Base-by-base conservation (phyloP, 2,888 invertebrate species). In the Morpho deidamia region DNA sequence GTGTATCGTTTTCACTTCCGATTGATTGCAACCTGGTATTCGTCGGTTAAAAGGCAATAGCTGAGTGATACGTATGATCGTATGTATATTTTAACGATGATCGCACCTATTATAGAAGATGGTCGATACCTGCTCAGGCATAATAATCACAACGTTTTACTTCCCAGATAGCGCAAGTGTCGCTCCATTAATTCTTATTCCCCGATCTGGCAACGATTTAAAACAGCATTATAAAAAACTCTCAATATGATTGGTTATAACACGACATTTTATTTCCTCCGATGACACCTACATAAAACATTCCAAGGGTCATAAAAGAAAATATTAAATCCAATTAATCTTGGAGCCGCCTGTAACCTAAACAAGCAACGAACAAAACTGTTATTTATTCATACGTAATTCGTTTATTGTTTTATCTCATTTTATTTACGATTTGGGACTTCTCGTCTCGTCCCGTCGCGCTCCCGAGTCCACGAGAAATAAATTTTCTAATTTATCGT, bases 401-500 rank as follows among this genome's bases (percentile, higher is more conserved):
- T 78, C 86, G 84, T 88, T 88, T 88, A 89, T 89, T 89, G 88
- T 88, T 88, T 89, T 88, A 88, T 87, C 88, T 87, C 71, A 68
- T 70, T 78, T 80, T 86, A 86, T 89, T 89, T 88, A 89, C 78
- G 87, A 80, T 67, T 76, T 65, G 75, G 73, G 72, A 72, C 76
- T 74, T 64, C 65, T 64, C 62, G 66, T 62, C 68, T 67, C 65
- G 63, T 60, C 61, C 70, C 69, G 68, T 65, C 76, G 69, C 76
- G 72, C 74, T 76, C 78, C 68, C 67, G 71, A 60, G 60, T 60
- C 65, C 61, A 60, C 69, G 60, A 69, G 65, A 67, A 74, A 85
- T 85, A 89, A 88, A 88, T 81, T 81, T 72, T 73, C 68, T 72
- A 82, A 84, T 87, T 88, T 88, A 88, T 87, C 78, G 77, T 67